A percentile compares a stretch with the other conserved stretches of the same genome.
Evolutionary conservation across 1,140 invertebrate species (phyloP).

Genomic region (Cherax destructor): DNA sequence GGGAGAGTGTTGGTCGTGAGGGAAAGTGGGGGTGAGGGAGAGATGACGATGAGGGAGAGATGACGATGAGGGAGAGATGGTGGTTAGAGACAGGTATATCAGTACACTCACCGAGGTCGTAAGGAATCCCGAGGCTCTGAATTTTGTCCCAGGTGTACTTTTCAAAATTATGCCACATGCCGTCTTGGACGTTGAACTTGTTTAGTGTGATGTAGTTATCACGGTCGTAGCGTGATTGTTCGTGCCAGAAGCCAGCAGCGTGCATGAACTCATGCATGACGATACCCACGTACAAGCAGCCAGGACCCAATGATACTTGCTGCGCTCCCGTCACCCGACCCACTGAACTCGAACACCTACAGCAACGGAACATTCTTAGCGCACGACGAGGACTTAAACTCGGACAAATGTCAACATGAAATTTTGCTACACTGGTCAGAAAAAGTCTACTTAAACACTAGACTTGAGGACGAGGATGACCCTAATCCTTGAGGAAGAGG

Average conservation of each 20-base stretch:
- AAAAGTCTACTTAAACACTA: not conserved
- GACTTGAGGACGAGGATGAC: no score
- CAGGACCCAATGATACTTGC: slow-evolving; percentile 79
- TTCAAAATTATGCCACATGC: slow-evolving; percentile 74
- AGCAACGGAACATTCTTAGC: not conserved
- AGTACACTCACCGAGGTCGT: slow-evolving; percentile 74
- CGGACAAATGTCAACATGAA: not conserved
- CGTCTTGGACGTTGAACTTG: slow-evolving; percentile 82
- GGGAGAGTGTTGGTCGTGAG: slow-evolving; percentile 30
- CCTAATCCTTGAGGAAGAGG: no score
- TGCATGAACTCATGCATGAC: slow-evolving; percentile 76
- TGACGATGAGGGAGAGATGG: not conserved
- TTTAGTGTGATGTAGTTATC: slow-evolving; percentile 77
- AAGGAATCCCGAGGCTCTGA: slow-evolving; percentile 75
- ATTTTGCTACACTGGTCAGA: no score
- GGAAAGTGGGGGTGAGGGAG: not conserved
- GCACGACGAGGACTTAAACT: not conserved
- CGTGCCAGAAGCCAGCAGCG: slow-evolving; percentile 75
- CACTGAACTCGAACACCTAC: slow-evolving; percentile 78
- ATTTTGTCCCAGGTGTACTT: slow-evolving; percentile 73
- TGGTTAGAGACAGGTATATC: not conserved
- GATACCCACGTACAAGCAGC: slow-evolving; percentile 81
- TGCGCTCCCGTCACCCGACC: slow-evolving; percentile 78
- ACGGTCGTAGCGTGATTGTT: slow-evolving; percentile 73
- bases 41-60: not conserved